Percentiles rank a stretch among this genome's conserved stretches.
Conservation (phyloP, 2,888 invertebrate genomes). For the Tortrix viridana region DNA sequence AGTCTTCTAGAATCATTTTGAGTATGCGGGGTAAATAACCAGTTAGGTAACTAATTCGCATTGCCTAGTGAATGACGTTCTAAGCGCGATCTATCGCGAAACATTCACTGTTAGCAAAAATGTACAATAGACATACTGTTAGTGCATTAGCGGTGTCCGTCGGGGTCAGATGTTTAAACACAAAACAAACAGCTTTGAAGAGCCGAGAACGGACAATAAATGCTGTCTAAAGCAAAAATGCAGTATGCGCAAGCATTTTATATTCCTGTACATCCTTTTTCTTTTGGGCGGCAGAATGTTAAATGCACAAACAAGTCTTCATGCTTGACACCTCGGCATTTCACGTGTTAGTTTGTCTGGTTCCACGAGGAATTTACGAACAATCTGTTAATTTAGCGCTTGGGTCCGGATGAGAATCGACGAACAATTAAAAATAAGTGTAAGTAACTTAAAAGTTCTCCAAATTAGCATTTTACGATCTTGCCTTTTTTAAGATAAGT, state of each 20-base stretch:
- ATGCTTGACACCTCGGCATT: slow-evolving; percentile 70
- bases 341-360: slow-evolving; percentile 67
- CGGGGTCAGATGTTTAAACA: slow-evolving; percentile 68
- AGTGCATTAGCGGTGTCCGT: slow-evolving; percentile 71
- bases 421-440: slow-evolving; percentile 6
- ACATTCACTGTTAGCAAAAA: slow-evolving; percentile 48
- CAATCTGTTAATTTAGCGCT: slow-evolving; percentile 56
- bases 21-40: neutral
- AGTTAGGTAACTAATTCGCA: slow-evolving; percentile 27
- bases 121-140: too few relatives aligned
- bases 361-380: slow-evolving; percentile 54
- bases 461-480: slow-evolving; percentile 22
- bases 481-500: slow-evolving; percentile 22
- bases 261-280: too few relatives aligned
- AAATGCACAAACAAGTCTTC: slow-evolving; percentile 66
- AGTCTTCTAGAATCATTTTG: neutral
- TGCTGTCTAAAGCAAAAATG: too few relatives aligned
- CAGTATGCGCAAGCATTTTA: too few relatives aligned
- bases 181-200: slow-evolving; percentile 66
- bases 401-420: neutral
- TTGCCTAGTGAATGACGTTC: slow-evolving; percentile 10
- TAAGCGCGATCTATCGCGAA: slow-evolving; percentile 36
- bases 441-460: slow-evolving; percentile 7
- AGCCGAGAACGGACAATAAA: slow-evolving; percentile 60
- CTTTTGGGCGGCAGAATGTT: too few relatives aligned